Evolutionary conservation across 2,797 vertebrate species (phyloP), one percentile per base, ranked within the genome.

Genomic region (Ctenosaura bakeri): DNA sequence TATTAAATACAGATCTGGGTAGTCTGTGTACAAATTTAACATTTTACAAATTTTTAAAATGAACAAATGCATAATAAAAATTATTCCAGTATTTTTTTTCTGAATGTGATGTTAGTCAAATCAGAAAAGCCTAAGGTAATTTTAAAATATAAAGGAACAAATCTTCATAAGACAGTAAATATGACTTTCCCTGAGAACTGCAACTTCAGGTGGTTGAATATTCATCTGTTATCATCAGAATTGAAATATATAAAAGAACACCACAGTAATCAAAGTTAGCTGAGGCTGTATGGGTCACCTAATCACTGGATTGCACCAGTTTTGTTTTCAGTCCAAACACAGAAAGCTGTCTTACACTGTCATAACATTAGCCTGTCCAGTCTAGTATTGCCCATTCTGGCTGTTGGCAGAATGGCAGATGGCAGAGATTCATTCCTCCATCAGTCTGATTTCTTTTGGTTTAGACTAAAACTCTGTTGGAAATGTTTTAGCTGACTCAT

Each of bases 101-200:
- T 12, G 5, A 14, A 85, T 66, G 20, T 62, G 20, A 64, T 85
- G 84, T 71, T 93, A 52, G 54, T 0, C 50, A 42, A 13, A 50
- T 38, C 80, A 82, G 1, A 50, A 74, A 88, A 69, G 4, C 22
- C 20, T 54, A 85, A 0, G 0, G n/a, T 50, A 64, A 29, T 6
- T 50, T 50, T 81, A 35, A 90, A 92, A 62, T 46, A 79, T 50
- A 22, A 73, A 73, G 32, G 46, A 29, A 35, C 7, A 3, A n/a
- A 0, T 50, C 66, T 62, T 88, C 76, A 20, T 66, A 64, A 76
- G 73, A 86, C 83, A 79, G 64, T 52, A 38, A 24, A 9, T 83
- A 59, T 0, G 24, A 88, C 20, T 56, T 86, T 24, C 22, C 79
- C 0, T 0, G 20, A 8, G 2, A 69, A 50, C 24, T 46, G 54